These are phyloP conservation scores for Allolobophora icterica DNA, from an alignment of 2,888 invertebrate species.

Conservation along the genomic window DNA sequence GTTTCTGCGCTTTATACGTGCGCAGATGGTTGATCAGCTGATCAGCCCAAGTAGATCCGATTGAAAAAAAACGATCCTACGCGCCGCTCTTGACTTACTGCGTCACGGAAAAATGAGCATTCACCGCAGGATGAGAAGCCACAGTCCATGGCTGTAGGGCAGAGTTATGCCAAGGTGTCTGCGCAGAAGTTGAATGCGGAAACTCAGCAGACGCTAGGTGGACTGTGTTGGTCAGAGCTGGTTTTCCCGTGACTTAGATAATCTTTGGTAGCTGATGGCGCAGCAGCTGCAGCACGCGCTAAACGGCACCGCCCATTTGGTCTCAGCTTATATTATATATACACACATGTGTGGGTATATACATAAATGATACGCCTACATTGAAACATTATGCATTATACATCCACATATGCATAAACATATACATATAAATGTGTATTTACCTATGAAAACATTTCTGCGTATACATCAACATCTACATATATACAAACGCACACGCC, in stretches of 20 bases:
- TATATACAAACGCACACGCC: too few relatives aligned
- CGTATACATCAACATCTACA: too few relatives aligned
- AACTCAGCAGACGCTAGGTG: background rate
- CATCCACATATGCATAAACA: background rate
- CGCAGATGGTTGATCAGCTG: background rate
- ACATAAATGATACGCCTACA: background rate
- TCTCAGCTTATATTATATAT: background rate
- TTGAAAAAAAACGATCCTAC: background rate
- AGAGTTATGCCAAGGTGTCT: background rate
- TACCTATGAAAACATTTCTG: too few relatives aligned
- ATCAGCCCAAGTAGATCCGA: background rate
- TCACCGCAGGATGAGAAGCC: background rate
- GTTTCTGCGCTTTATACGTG: background rate
- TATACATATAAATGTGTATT: background rate
- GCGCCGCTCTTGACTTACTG: conserved; percentile 4
- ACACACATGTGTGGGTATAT: background rate
- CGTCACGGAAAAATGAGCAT: background rate
- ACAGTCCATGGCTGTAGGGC: background rate
- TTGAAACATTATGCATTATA: background rate
- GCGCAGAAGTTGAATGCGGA: background rate
- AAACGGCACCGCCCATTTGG: background rate
- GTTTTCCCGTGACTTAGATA: background rate
- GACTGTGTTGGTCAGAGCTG: background rate
- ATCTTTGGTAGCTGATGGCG: background rate
- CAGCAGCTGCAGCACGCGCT: background rate